Conservation (phyloP, 2,797 vertebrate species). For the Mormyrops attenuatus region DNA sequence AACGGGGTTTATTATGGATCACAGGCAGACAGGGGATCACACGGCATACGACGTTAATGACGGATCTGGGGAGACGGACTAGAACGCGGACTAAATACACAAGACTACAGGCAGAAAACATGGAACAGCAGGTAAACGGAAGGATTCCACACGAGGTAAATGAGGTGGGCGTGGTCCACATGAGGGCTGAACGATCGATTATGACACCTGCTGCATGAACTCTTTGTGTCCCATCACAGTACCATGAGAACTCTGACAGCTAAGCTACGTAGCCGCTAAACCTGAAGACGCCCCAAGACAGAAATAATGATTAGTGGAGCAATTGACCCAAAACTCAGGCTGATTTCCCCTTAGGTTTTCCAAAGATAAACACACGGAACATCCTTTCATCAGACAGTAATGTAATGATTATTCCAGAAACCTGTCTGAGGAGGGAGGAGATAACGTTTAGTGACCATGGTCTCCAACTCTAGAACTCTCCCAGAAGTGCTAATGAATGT, state of each 20-base stretch:
- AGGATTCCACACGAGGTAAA: no score
- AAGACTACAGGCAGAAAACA: no score
- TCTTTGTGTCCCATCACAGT: neutral
- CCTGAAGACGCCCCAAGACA: neutral
- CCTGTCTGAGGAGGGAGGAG: neutral
- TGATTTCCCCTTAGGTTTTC: neutral
- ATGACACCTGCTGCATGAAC: neutral
- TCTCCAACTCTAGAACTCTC: neutral
- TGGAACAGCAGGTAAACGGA: no score
- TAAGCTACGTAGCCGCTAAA: neutral
- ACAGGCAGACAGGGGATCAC: no score
- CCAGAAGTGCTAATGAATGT: neutral
- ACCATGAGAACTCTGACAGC: neutral
- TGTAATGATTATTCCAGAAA: neutral
- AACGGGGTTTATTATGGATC: no score
- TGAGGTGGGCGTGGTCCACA: no score
- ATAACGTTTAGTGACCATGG: neutral
- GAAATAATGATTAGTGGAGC: neutral
- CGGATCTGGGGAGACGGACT: no score
- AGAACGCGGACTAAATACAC: no score
- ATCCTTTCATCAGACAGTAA: conserved; percentile 36
- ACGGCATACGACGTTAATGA: no score
- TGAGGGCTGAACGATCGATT: no score
- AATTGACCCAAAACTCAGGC: neutral
- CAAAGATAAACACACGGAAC: neutral